Evolutionary conservation across 2,888 invertebrate species (phyloP), one percentile per base, ranked within the genome.

Genomic region (Plutella xylostella): DNA sequence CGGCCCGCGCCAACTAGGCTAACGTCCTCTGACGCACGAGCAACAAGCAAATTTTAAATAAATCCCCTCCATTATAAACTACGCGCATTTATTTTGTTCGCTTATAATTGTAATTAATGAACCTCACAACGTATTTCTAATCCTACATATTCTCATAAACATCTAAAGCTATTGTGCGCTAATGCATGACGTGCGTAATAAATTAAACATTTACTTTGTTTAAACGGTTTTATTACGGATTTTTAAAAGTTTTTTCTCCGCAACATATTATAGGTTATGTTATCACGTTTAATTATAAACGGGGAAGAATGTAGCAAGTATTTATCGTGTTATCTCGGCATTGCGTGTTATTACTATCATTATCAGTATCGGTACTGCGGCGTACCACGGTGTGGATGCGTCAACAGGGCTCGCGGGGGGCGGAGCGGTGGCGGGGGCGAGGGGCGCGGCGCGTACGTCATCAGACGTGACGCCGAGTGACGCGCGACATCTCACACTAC

Each of bases 21-120:
- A 65, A 66, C 61, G 63, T 49, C 58, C 54, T 54, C 51, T 74
- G 74, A 75, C 78, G 76, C 72, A 69, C 63, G 55, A 50, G 60
- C 51, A 51, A 50, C 57, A 61, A 69, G 70, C 66, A 64, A 69
- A 63, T 66, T 72, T 72, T 68, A 69, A 75, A 78, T 71, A 71
- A 68, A 64, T 65, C 61, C 68, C 70, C 68, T 75, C 66, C 20
- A 37, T 37, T 37, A 35, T 35, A 20, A 37, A 39, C 39, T 17
- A 1, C 7, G 37, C 15, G 22, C 39, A 34, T 6, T 20, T n/a
- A 37, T 39, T n/a, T 39, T 39, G 28, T n/a, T 11, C 39, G 19
- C 15, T 22, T 39, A 65, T 68, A 63, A 71, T 63, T 70, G 61
- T 68, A 68, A 60, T 61, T 59, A 68, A 68, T 65, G 58, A 59